phyloP scores from a whole-genome alignment of 1,140 invertebrate genomes.

The Heliconius hewitsoni region DNA sequence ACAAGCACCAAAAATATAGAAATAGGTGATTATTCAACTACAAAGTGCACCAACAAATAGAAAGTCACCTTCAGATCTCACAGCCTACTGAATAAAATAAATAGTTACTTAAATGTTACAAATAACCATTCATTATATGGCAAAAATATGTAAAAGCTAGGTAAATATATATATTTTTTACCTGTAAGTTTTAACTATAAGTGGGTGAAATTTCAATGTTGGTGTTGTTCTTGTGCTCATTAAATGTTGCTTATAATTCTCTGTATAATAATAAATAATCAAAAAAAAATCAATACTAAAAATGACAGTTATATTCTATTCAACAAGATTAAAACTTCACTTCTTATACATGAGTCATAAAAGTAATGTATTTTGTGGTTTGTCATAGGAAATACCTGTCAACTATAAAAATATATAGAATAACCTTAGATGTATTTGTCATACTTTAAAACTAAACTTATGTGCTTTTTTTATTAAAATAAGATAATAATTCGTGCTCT shows the following conservation, averaged over 20 bases:
- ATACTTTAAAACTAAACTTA: neutral
- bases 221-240: too few relatives aligned
- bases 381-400: neutral
- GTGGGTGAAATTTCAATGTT: neutral
- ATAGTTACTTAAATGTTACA: neutral
- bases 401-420: neutral
- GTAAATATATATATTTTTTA: neutral
- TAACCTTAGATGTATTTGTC: neutral
- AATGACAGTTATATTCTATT: neutral
- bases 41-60: neutral
- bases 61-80: neutral
- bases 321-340: neutral
- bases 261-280: neutral
- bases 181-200: neutral
- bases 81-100: neutral
- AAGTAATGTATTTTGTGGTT: neutral
- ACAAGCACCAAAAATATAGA: neutral
- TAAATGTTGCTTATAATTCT: neutral
- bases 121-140: neutral
- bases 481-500: constrained; percentile 21
- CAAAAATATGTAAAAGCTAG: constrained; percentile 1
- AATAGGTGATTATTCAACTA: neutral
- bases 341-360: neutral
- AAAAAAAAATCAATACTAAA: neutral
- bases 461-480: constrained; percentile 7